Conservation (phyloP, 2,888 invertebrate genomes). For the Philereme transversata region DNA sequence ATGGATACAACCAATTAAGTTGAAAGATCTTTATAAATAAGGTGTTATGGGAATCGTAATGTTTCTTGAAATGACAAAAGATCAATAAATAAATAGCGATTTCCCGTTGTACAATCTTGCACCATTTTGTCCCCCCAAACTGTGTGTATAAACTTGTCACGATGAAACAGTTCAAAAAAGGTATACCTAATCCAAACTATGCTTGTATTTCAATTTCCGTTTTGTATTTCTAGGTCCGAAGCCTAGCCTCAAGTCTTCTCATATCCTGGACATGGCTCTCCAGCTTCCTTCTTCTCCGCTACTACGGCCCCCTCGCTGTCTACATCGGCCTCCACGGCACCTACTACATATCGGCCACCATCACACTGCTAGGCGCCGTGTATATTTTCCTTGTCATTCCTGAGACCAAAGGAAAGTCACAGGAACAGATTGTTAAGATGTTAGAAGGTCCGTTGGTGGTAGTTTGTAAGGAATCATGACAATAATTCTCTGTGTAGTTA, state of each 20-base stretch:
- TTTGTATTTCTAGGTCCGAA: constrained; percentile 59
- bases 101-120: no score
- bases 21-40: no score
- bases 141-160: no score
- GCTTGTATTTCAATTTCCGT: constrained; percentile 55
- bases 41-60: no score
- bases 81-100: no score
- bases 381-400: constrained; percentile 65
- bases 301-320: constrained; percentile 68
- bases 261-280: constrained; percentile 79
- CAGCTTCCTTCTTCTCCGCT: constrained; percentile 72
- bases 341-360: constrained; percentile 70
- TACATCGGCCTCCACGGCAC: constrained; percentile 69
- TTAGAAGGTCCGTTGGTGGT: constrained; percentile 64
- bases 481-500: constrained; percentile 28
- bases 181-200: constrained; percentile 31
- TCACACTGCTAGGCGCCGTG: constrained; percentile 67
- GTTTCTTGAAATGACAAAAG: no score
- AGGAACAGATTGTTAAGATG: constrained; percentile 64
- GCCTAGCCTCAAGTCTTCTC: constrained; percentile 73
- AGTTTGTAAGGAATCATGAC: constrained; percentile 52
- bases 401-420: constrained; percentile 70
- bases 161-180: no score
- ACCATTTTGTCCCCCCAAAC: no score
- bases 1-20: no score